phyloP scores from a whole-genome alignment of 2,797 vertebrate species.

The Hafferia zeledoni region DNA sequence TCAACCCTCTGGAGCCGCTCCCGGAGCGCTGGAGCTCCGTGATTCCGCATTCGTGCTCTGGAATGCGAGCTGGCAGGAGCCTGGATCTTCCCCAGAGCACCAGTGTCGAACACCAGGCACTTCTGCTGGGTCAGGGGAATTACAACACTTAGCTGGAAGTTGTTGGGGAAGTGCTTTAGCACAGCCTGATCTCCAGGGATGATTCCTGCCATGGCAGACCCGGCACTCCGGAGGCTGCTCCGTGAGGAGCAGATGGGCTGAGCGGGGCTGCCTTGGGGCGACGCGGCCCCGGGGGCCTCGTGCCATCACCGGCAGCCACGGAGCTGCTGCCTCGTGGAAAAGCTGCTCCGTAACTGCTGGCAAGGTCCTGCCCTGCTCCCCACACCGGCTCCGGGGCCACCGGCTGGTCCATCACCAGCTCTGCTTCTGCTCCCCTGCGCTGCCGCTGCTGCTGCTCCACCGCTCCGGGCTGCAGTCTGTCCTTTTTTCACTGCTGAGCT shows the following conservation, averaged over 20 bases:
- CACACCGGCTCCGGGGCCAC: not conserved
- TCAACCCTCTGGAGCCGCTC: not conserved
- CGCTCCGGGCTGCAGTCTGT: not conserved
- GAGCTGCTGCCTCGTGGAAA: not conserved
- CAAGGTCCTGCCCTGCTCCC: not conserved
- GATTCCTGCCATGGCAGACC: rapidly evolving
- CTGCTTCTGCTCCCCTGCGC: not conserved
- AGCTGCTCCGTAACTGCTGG: not conserved
- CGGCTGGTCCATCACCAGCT: not conserved
- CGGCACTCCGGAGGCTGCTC: not conserved
- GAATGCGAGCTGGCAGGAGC: not conserved
- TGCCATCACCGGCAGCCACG: not conserved
- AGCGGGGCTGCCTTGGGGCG: not conserved
- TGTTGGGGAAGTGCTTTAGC: not conserved
- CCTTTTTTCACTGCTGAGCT: not conserved
- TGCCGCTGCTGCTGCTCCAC: not conserved
- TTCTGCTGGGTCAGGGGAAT: not conserved
- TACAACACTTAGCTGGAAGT: not conserved
- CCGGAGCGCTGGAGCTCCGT: not conserved
- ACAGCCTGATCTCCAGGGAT: not conserved
- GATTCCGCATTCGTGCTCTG: not conserved
- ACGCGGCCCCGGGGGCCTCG: not conserved
- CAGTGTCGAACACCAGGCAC: not conserved
- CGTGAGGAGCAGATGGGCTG: not conserved
- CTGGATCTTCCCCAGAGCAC: not conserved